Base-by-base conservation (phyloP, 2,888 invertebrate species). In the Sycophila texana region DNA sequence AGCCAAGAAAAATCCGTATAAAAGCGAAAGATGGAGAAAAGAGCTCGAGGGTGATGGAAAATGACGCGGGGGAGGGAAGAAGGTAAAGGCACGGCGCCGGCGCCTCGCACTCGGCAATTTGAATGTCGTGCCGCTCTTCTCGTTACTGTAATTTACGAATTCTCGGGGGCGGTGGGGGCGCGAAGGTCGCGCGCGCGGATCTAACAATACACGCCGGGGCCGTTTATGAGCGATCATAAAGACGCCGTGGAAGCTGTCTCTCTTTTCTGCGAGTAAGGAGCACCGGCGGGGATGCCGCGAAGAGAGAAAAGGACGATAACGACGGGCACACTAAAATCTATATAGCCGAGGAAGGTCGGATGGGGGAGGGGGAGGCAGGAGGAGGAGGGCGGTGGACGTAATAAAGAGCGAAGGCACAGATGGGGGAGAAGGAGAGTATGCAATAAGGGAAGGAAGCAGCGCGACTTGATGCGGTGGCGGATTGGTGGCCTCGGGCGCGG, bases 401-500 rank as follows among this genome's bases (percentile, higher is more conserved):
- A 79, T 80, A 73, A 68, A 72, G 72, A 60, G 71, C 65, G 74
- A 79, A 73, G 77, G 68, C 55, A 47, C 73, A 58, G 68, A 70
- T 77, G 49, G 72, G 26, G 39, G 39, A 39, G 67, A 79, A 81
- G 61, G 57, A 79, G 82, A 76, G 76, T 75, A 20, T 57, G 71
- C 51, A 81, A 61, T 66, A 68, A 74, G 79, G 75, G 82, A 74
- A 77, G 79, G 82, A 78, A 80, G 83, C 79, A 39, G 74, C 39
- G 58, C 75, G 74, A 73, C 60, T 73, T 20, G 81, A 82, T 83
- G 82, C 83, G 67, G 78, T 84, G 89, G 88, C 87, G 88, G 90
- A 90, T 90, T 90, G 90, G 90, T 85, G 88, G 90, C 90, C 90
- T 90, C 85, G 82, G 90, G 90, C 90, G 84, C 86, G 88, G 87